These are phyloP conservation scores for Solenopsis fugax DNA, from an alignment of 1,140 invertebrate species.

Conservation along the genomic window DNA sequence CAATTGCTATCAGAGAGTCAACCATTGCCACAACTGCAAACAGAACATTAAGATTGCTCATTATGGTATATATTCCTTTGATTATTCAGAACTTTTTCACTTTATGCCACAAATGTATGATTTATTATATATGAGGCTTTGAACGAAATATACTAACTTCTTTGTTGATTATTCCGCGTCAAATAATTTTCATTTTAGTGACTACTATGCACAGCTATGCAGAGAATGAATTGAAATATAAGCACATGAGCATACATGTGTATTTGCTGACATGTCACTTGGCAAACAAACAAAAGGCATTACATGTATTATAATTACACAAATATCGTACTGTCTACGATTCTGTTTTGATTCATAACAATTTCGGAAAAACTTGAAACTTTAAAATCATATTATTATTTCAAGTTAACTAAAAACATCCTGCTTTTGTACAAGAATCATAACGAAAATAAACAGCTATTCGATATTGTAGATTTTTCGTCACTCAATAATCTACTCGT, in stretches of 20 bases:
- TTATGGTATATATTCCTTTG: slow-evolving; percentile 4
- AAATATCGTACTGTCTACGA: not conserved
- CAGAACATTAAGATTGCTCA: not conserved
- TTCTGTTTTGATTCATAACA: not conserved
- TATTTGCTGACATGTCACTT: not conserved
- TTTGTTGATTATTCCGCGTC: not conserved
- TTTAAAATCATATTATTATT: not conserved
- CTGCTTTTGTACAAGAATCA: not conserved
- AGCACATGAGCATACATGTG: not conserved
- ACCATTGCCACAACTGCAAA: too few species aligned
- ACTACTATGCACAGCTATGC: not conserved
- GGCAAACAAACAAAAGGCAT: not conserved
- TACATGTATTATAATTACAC: too few species aligned
- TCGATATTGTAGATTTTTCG: not conserved
- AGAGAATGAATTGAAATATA: not conserved
- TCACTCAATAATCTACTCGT: not conserved
- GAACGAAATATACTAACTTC: not conserved
- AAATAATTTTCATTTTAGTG: not conserved
- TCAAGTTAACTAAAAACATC: not conserved
- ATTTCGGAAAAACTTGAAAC: not conserved
- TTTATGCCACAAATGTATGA: not conserved
- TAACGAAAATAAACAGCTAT: not conserved
- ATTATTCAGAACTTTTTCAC: not conserved
- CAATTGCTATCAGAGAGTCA: not conserved
- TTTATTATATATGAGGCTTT: not conserved